Percentiles rank a stretch among this genome's conserved stretches.
phyloP scores from a whole-genome alignment of 2,113 vertebrate species.

The Grus americana region DNA sequence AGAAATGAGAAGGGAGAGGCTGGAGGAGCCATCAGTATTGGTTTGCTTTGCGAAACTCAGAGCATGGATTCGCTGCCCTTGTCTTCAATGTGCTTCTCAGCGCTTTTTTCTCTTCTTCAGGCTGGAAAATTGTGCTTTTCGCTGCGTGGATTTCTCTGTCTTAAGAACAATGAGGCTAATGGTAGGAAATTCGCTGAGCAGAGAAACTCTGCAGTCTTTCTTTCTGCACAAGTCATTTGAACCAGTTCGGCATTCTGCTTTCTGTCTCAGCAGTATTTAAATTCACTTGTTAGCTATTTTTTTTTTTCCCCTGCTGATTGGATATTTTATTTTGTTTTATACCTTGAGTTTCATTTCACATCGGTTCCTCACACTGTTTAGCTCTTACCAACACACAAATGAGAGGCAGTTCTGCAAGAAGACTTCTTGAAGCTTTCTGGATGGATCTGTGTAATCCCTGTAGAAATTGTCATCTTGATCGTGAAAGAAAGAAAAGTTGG shows the following conservation, averaged over 20 bases:
- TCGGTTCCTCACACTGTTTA: not conserved
- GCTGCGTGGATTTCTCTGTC: not conserved
- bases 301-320: not conserved
- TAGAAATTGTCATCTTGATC: not conserved
- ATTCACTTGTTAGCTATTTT: not conserved
- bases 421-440: not conserved
- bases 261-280: not conserved
- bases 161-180: not conserved
- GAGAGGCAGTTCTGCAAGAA: not conserved
- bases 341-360: not conserved
- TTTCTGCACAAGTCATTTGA: not conserved
- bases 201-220: not conserved
- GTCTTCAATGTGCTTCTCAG: not conserved
- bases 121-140: not conserved
- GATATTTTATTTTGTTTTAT: not conserved
- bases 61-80: rapidly evolving
- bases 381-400: not conserved
- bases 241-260: not conserved
- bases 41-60: not conserved
- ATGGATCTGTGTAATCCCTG: not conserved
- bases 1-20: not conserved
- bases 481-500: no score
- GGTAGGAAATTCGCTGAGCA: not conserved
- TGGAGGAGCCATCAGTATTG: not conserved
- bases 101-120: not conserved